These are phyloP conservation scores for Myathropa florea DNA, from an alignment of 2,888 invertebrate genomes.

Conservation along the genomic window DNA sequence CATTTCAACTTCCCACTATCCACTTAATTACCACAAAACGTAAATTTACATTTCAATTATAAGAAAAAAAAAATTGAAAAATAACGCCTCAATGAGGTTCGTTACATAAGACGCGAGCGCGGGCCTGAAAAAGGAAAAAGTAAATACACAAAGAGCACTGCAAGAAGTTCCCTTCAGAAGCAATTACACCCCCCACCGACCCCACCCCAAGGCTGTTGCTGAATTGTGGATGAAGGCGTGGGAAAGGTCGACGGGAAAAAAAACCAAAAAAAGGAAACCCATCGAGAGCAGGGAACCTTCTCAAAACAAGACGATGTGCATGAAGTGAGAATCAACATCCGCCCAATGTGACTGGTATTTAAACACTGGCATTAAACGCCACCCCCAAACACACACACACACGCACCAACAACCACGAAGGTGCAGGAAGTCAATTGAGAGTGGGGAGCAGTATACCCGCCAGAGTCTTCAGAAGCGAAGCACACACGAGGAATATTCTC, in stretches of 20 bases:
- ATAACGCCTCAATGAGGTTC: not conserved
- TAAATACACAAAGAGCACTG: not conserved
- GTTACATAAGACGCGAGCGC: not conserved
- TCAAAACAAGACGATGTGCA: not conserved
- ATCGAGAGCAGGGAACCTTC: not conserved
- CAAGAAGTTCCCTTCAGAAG: constrained; percentile 4
- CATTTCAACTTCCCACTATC: constrained; percentile 8
- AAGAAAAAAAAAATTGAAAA: constrained; percentile 25
- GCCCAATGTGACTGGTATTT: constrained; percentile 2
- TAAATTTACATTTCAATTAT: constrained; percentile 55
- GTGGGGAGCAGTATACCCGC: not conserved
- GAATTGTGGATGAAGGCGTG: not conserved
- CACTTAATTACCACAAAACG: constrained; percentile 42
- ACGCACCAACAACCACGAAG: not conserved
- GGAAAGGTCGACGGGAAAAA: not conserved
- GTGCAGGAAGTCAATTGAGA: not conserved
- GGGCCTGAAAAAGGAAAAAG: not conserved
- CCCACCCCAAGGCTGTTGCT: not conserved
- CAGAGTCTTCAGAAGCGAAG: not conserved
- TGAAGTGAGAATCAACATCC: constrained; percentile 14
- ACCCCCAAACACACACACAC: not conserved
- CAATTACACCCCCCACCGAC: not conserved
- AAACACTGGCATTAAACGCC: not conserved
- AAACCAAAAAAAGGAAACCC: not conserved
- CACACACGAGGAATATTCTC: constrained; percentile 17